These are phyloP conservation scores for Thymelicus sylvestris DNA, from an alignment of 2,888 invertebrate species.

Conservation along the genomic window DNA sequence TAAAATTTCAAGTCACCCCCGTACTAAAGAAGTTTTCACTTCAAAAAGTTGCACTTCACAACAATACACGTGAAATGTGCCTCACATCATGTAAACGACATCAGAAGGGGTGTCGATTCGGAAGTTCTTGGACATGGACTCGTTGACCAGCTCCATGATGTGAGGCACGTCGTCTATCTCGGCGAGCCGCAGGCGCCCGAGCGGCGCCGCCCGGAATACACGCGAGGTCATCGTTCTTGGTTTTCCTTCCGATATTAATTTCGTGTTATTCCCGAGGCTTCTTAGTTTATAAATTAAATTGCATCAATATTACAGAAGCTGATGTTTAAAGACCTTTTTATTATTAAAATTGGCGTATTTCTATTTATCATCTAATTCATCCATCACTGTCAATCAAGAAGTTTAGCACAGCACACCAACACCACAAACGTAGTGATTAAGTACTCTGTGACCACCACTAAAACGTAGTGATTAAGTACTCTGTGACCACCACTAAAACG, in stretches of 20 bases:
- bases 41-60: too few species aligned
- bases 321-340: background rate
- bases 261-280: too few species aligned
- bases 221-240: conserved; percentile 42
- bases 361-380: background rate
- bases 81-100: conserved; percentile 67
- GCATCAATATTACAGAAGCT: background rate
- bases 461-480: too few species aligned
- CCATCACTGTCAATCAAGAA: background rate
- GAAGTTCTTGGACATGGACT: conserved; percentile 65
- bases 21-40: too few species aligned
- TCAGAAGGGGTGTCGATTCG: conserved; percentile 54
- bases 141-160: conserved; percentile 58
- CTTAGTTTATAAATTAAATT: background rate
- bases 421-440: too few species aligned
- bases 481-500: too few species aligned
- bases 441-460: too few species aligned
- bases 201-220: conserved; percentile 45
- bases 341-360: background rate
- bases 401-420: background rate
- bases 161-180: conserved; percentile 55
- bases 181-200: conserved; percentile 64
- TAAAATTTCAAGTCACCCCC: too few species aligned
- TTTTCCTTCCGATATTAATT: too few species aligned
- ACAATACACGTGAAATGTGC: too few species aligned